Evolutionary conservation across 1,140 invertebrate species (phyloP).

Genomic region (Drosophila lowei): DNA sequence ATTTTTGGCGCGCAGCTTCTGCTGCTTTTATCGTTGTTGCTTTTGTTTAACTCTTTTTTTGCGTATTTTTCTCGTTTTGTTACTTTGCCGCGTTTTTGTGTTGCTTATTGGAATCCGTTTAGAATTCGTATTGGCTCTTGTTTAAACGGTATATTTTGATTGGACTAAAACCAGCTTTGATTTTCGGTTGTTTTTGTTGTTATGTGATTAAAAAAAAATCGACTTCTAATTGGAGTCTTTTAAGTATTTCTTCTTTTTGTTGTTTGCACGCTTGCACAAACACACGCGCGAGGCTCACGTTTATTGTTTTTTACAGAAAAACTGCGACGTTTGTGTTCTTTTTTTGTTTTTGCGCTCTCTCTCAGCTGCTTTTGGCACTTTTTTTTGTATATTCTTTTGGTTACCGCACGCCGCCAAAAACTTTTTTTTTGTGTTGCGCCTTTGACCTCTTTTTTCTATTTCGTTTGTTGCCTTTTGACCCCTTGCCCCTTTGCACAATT

Average conservation of each 20-base stretch:
- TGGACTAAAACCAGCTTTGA: conserved; percentile 76
- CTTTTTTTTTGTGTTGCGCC: conserved; percentile 69
- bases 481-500: conserved; percentile 28
- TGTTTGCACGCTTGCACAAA: conserved; percentile 64
- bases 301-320: conserved; percentile 75
- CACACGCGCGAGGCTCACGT: conserved; percentile 37
- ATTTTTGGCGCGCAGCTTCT: conserved; percentile 31
- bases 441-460: conserved; percentile 73
- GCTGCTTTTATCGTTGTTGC: conserved; percentile 22
- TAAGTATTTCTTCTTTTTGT: conserved; percentile 38
- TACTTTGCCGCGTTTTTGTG: conserved; percentile 35
- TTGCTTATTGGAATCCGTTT: conserved; percentile 5
- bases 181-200: conserved; percentile 54
- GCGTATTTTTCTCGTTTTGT: background rate
- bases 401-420: conserved; percentile 60
- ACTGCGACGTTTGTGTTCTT: conserved; percentile 74
- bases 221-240: conserved; percentile 64
- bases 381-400: conserved; percentile 44
- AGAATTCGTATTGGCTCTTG: conserved; percentile 16
- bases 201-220: conserved; percentile 66
- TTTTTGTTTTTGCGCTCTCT: conserved; percentile 48
- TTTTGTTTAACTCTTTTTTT: conserved; percentile 7
- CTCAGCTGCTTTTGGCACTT: conserved; percentile 68
- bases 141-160: conserved; percentile 33
- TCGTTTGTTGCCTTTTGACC: conserved; percentile 11